A percentile compares a stretch with the other conserved stretches of the same genome.
Conservation (phyloP, 2,113 vertebrate genomes). For the Cyanoliseus patagonus region DNA sequence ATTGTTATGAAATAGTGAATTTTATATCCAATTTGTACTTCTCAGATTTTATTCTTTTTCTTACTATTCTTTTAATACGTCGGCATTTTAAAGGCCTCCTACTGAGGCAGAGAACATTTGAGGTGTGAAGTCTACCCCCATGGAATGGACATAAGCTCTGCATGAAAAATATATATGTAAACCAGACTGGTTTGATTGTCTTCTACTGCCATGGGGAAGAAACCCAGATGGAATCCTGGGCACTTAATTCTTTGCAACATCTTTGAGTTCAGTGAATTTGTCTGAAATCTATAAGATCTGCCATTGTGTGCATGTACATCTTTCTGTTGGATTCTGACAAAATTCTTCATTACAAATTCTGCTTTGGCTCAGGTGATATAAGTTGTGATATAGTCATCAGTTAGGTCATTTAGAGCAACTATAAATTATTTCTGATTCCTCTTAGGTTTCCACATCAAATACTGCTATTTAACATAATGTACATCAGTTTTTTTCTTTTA, state of each 20-base stretch:
- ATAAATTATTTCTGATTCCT: not conserved
- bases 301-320: not conserved
- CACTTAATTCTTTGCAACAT: not conserved
- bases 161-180: not conserved
- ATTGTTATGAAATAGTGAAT: not conserved
- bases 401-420: not conserved
- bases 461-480: not conserved
- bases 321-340: not conserved
- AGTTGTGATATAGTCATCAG: not conserved
- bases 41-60: not conserved
- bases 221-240: not conserved
- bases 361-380: not conserved
- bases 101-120: not conserved
- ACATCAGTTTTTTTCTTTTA: not conserved
- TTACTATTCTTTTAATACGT: not conserved
- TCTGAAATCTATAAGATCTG: not conserved
- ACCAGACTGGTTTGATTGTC: not conserved
- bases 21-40: not conserved
- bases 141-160: not conserved
- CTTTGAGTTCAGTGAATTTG: not conserved
- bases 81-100: not conserved
- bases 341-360: not conserved
- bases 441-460: not conserved
- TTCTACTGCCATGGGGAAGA: not conserved
- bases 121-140: not conserved